A percentile compares a stretch with the other conserved stretches of the same genome.
phyloP scores from a whole-genome alignment of 2,113 vertebrate genomes.

The Tetrax tetrax region DNA sequence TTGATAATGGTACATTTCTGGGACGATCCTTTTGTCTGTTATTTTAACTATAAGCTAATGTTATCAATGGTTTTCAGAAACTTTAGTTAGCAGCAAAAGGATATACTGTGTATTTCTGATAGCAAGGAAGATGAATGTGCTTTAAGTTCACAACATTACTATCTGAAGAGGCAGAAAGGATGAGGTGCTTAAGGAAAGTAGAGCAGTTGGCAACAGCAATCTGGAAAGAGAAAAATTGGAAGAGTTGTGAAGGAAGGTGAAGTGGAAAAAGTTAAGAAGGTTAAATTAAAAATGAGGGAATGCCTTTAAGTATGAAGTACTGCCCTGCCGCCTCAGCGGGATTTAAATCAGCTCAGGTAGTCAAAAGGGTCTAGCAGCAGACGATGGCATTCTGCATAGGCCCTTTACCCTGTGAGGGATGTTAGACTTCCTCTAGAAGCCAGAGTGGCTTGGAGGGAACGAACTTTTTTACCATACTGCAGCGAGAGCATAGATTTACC shows the following conservation, averaged over 20 bases:
- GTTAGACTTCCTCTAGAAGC: not conserved
- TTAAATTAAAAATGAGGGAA: not conserved
- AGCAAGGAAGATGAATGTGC: not conserved
- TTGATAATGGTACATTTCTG: not conserved
- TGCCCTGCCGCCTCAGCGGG: not conserved
- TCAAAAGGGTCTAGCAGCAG: not conserved
- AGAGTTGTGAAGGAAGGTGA: not conserved
- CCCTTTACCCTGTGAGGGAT: not conserved
- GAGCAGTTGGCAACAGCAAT: not conserved
- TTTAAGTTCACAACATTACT: not conserved
- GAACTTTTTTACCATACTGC: not conserved
- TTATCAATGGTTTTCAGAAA: not conserved
- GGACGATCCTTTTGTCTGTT: not conserved
- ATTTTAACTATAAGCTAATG: not conserved
- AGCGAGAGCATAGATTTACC: not conserved
- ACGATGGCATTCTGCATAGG: not conserved
- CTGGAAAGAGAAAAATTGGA: not conserved
- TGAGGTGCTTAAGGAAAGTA: not conserved
- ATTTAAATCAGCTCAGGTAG: not conserved
- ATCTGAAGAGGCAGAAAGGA: not conserved
- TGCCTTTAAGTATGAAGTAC: not conserved
- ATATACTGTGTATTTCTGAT: not conserved
- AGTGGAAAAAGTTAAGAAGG: not conserved
- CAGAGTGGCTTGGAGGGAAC: rapidly evolving
- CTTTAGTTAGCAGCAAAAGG: not conserved